phyloP scores from a whole-genome alignment of 2,888 invertebrate species.

The Geophilus truncorum region DNA sequence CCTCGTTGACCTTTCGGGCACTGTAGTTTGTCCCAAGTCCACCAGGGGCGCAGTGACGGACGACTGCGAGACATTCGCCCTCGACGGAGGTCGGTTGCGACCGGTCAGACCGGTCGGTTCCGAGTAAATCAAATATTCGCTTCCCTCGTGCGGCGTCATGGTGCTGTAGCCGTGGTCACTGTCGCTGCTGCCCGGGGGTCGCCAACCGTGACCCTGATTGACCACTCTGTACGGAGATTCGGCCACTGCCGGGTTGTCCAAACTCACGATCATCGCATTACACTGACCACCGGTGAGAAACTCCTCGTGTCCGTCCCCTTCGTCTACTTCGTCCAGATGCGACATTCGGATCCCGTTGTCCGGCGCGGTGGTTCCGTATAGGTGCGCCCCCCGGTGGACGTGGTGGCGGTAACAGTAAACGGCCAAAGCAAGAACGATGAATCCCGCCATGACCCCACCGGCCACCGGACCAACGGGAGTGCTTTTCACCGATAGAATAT shows the following conservation, averaged over 20 bases:
- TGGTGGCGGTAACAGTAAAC: constrained; percentile 74
- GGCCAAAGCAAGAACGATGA: constrained; percentile 71
- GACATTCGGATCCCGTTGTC: constrained; percentile 49
- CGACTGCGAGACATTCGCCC: constrained; percentile 38
- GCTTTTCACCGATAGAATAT: constrained; percentile 38
- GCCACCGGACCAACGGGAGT: constrained; percentile 79
- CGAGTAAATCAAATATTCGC: constrained; percentile 53
- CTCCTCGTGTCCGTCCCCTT: constrained; percentile 46
- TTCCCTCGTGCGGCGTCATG: constrained; percentile 87
- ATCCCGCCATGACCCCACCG: constrained; percentile 75
- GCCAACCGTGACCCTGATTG: constrained; percentile 62
- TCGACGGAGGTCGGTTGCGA: constrained; percentile 36
- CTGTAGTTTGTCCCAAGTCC: not conserved
- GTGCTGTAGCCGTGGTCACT: constrained; percentile 95
- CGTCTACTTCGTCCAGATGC: constrained; percentile 50
- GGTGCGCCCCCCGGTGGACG: constrained; percentile 45
- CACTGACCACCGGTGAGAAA: constrained; percentile 47
- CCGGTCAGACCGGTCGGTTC: constrained; percentile 39
- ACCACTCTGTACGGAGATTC: constrained; percentile 85
- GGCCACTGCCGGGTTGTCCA: constrained; percentile 46
- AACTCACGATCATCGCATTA: not conserved
- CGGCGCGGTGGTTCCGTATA: constrained; percentile 46
- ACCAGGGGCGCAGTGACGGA: constrained; percentile 37
- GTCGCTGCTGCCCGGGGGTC: constrained; percentile 67
- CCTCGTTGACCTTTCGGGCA: constrained; percentile 49